Conservation (phyloP, 2,888 invertebrate genomes). For the Stenotaenia linearis region DNA sequence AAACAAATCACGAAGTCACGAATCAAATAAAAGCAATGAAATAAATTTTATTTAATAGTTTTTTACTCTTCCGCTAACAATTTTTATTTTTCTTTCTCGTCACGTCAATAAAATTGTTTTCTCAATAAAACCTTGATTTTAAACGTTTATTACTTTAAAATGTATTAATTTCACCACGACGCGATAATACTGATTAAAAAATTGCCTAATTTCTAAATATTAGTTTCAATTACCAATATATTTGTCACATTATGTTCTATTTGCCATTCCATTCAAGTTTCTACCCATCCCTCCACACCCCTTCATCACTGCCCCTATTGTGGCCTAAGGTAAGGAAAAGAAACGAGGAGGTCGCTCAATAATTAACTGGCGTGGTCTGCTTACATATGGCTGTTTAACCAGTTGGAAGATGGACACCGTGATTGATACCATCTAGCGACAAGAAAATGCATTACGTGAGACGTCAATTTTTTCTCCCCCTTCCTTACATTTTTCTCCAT, state of each 20-base stretch:
- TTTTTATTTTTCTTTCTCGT: too few species aligned
- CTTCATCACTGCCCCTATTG: background rate
- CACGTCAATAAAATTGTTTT: too few species aligned
- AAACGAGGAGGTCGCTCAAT: slow-evolving; percentile 3
- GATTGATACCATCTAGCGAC: slow-evolving; percentile 18
- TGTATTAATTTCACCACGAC: too few species aligned
- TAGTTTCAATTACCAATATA: background rate
- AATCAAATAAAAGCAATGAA: background rate
- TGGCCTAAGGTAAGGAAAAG: background rate
- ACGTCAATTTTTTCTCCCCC: slow-evolving; percentile 24
- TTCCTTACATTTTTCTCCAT: background rate
- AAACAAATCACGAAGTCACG: background rate
- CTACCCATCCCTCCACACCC: background rate
- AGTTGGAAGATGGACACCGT: slow-evolving; percentile 9
- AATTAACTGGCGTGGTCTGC: slow-evolving; percentile 21
- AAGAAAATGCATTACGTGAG: slow-evolving; percentile 13
- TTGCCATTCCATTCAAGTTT: background rate
- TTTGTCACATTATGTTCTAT: background rate
- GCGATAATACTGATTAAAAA: too few species aligned
- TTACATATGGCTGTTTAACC: slow-evolving; percentile 21
- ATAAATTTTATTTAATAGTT: too few species aligned
- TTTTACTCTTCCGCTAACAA: too few species aligned
- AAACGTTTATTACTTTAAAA: too few species aligned
- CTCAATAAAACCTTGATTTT: too few species aligned
- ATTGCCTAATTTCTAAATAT: background rate